Evolutionary conservation across 37 sponge, comb jelly and placozoan genomes (phyloP).

Genomic region (Oscarella lobularis): DNA sequence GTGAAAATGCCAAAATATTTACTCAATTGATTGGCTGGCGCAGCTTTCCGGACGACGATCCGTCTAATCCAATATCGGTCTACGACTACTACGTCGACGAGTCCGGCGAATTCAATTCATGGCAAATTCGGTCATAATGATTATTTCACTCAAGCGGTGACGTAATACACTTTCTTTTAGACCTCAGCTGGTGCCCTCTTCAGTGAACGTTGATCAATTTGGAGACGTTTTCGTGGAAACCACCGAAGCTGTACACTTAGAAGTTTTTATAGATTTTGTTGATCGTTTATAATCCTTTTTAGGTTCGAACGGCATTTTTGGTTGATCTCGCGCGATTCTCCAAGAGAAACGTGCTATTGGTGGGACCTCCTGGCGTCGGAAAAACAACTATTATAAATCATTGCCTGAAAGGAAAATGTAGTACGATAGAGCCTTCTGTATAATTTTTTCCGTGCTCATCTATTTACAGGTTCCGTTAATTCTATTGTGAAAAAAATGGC

Average conservation of each 20-base stretch:
- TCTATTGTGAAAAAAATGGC: constrained; percentile 24
- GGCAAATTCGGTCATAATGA: constrained; percentile 78
- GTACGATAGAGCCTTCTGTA: neutral
- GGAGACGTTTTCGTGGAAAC: no score
- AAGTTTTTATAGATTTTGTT: no score
- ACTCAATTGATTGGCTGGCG: neutral
- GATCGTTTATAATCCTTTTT: no score
- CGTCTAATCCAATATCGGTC: constrained; percentile 33
- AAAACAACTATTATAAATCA: constrained; percentile 25
- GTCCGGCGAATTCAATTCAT: constrained; percentile 88
- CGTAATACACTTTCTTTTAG: no score
- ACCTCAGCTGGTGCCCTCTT: no score
- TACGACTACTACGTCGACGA: constrained; percentile 94
- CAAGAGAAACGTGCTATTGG: constrained; percentile 13
- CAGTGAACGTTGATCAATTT: no score
- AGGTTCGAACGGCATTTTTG: constrained; percentile 7
- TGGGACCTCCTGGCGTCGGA: constrained; percentile 21
- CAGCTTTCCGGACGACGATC: constrained; percentile 80
- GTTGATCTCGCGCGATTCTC: constrained; percentile 15
- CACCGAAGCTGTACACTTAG: no score
- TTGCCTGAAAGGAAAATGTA: neutral
- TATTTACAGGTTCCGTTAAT: neutral
- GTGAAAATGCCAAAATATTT: neutral
- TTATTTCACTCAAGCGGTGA: no score
- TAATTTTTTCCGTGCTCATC: no score